Evolutionary conservation across 2,113 vertebrate species (phyloP).

Genomic region (Myotis brandtii): DNA sequence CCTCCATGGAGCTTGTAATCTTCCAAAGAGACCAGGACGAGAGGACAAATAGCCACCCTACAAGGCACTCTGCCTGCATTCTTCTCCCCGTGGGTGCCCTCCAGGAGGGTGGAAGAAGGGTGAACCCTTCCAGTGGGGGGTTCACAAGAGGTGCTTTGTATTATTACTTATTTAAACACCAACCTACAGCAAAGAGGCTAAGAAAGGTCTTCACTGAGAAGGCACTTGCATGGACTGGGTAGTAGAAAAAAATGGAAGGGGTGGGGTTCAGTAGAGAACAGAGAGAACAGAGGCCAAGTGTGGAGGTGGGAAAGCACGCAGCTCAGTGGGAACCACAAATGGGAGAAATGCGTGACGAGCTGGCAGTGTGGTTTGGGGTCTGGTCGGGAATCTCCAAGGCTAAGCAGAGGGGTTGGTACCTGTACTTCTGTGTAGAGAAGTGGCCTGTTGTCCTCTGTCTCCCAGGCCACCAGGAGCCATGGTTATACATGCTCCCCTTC

Average conservation of each 20-base stretch:
- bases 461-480: background rate
- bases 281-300: background rate
- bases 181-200: background rate
- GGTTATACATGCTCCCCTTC: background rate
- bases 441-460: background rate
- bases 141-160: background rate
- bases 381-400: rapidly evolving
- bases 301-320: too few species aligned
- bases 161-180: background rate
- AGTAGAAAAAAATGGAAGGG: background rate
- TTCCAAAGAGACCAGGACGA: background rate
- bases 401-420: background rate
- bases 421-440: background rate
- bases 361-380: background rate
- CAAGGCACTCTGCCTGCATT: background rate
- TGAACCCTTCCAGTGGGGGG: background rate
- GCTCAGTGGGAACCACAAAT: background rate
- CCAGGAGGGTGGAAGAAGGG: background rate
- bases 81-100: background rate
- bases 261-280: background rate
- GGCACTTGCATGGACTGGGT: background rate
- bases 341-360: background rate
- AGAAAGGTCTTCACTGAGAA: background rate
- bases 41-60: background rate
- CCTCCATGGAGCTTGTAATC: background rate